phyloP scores from a whole-genome alignment of 35 echinoderm and acorn worm species.

The Anneissia japonica region DNA sequence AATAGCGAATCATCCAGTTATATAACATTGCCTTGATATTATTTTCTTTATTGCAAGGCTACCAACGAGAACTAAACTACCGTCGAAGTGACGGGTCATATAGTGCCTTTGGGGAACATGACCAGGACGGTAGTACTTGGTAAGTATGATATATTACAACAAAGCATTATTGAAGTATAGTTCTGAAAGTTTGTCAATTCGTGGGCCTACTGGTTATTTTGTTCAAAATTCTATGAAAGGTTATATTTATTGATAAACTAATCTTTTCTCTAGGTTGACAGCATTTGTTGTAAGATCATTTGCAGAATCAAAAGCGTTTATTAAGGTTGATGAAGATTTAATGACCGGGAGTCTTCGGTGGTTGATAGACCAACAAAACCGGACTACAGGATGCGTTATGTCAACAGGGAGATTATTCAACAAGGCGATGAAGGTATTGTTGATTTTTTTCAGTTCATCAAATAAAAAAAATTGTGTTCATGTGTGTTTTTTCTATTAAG shows the following conservation, averaged over 20 bases:
- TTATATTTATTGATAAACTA: too few relatives aligned
- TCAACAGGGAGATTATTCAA: slow-evolving; percentile 62
- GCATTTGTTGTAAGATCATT: slow-evolving; percentile 79
- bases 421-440: slow-evolving; percentile 79
- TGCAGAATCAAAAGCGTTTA: slow-evolving; percentile 55
- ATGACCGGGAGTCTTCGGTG: slow-evolving; percentile 56
- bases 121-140: slow-evolving; percentile 75
- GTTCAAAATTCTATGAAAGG: too few relatives aligned
- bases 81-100: slow-evolving; percentile 66
- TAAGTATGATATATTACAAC: neutral
- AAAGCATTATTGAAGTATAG: too few relatives aligned
- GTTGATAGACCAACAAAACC: slow-evolving; percentile 60
- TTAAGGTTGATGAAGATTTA: slow-evolving; percentile 57
- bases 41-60: slow-evolving; percentile 30
- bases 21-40: too few relatives aligned
- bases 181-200: too few relatives aligned
- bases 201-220: too few relatives aligned
- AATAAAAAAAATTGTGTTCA: too few relatives aligned
- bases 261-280: slow-evolving; percentile 31
- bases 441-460: too few relatives aligned
- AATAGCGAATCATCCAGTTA: too few relatives aligned
- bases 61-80: slow-evolving; percentile 93
- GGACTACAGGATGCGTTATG: slow-evolving; percentile 47
- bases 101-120: slow-evolving; percentile 74
- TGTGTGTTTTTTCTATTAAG: too few relatives aligned